These are phyloP conservation scores for Zosterops hypoxanthus DNA, from an alignment of 2,113 vertebrate genomes.

Conservation along the genomic window DNA sequence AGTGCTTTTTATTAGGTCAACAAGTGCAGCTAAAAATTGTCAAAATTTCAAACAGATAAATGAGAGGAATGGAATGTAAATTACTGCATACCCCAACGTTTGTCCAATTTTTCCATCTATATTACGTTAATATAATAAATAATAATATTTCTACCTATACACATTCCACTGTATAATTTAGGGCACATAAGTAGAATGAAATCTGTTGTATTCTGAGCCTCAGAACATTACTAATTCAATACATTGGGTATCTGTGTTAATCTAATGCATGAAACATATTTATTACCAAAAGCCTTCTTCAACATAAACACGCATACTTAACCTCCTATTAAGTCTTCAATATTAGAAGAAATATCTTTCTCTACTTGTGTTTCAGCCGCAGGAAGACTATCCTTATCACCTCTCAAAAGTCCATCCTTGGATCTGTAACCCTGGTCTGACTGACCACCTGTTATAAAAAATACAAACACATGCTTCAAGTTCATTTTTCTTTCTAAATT, in stretches of 20 bases:
- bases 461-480: background rate
- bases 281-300: background rate
- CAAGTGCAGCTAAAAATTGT: background rate
- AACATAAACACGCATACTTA: slow-evolving; percentile 24
- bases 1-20: background rate
- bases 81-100: background rate
- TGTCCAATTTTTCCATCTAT: background rate
- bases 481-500: background rate
- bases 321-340: slow-evolving; percentile 67
- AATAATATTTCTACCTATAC: background rate
- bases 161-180: background rate
- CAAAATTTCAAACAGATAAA: background rate
- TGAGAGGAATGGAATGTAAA: background rate
- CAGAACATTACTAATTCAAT: background rate
- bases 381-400: slow-evolving; percentile 66
- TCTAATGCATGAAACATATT: background rate
- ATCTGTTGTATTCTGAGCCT: background rate
- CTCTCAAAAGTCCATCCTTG: slow-evolving; percentile 88
- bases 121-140: background rate
- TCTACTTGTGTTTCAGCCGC: slow-evolving; percentile 16
- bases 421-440: slow-evolving; percentile 90
- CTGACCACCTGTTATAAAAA: slow-evolving; percentile 75
- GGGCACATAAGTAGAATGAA: background rate
- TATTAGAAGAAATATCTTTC: slow-evolving; percentile 38
- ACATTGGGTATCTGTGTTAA: background rate